phyloP scores from a whole-genome alignment of 2,797 vertebrate species.

The Eremophila alpestris region DNA sequence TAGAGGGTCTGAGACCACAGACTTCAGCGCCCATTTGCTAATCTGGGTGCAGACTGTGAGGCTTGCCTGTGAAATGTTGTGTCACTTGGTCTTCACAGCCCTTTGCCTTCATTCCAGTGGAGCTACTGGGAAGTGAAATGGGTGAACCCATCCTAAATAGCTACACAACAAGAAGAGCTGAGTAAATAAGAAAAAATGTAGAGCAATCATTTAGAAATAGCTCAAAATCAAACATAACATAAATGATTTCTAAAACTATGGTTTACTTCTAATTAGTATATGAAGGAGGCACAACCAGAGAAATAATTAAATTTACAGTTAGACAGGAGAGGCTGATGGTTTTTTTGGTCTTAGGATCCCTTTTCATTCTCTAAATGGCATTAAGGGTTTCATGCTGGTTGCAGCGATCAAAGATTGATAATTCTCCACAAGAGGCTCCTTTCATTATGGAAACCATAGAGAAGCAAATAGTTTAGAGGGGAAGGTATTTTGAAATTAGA shows the following conservation, averaged over 20 bases:
- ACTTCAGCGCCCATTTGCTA: conserved; percentile 14
- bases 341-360: neutral
- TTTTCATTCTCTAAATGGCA: conserved; percentile 14
- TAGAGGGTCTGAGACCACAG: conserved; percentile 8
- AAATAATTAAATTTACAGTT: neutral
- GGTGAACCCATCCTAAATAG: neutral
- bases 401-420: neutral
- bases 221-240: neutral
- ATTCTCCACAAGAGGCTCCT: conserved; percentile 1
- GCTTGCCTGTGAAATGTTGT: neutral
- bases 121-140: neutral
- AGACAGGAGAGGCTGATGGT: neutral
- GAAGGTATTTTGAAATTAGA: conserved; percentile 19
- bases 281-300: neutral
- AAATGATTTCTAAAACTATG: neutral
- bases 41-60: neutral
- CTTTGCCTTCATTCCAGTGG: neutral
- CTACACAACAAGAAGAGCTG: neutral
- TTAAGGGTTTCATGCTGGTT: conserved; percentile 7
- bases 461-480: neutral
- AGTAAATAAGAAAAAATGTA: neutral
- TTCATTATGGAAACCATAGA: neutral
- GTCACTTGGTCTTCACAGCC: neutral
- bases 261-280: neutral
- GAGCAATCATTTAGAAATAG: neutral